phyloP scores from a whole-genome alignment of 2,888 invertebrate species.

The Hipparchia sbordonii region DNA sequence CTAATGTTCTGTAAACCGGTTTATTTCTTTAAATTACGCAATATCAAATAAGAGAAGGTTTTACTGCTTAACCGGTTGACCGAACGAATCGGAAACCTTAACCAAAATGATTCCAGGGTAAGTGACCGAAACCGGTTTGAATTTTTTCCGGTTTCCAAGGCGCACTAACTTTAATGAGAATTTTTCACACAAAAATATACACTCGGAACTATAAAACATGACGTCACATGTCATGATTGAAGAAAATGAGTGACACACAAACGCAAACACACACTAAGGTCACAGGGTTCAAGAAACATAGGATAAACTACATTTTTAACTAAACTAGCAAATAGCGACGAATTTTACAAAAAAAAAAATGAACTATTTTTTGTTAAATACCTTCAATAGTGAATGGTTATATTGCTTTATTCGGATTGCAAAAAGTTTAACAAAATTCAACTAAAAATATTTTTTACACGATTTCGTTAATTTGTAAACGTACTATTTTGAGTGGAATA shows the following conservation, averaged over 20 bases:
- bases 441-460: background rate
- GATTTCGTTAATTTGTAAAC: background rate
- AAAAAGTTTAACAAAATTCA: background rate
- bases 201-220: background rate
- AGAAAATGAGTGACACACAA: conserved; percentile 11
- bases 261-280: conserved; percentile 7
- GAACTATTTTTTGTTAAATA: conserved; percentile 6
- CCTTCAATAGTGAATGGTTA: background rate
- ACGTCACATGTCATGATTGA: background rate
- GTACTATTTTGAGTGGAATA: background rate
- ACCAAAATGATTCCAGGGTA: too few relatives aligned
- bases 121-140: too few relatives aligned
- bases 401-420: background rate
- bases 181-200: background rate
- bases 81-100: too few relatives aligned
- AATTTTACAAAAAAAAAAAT: conserved; percentile 6
- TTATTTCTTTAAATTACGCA: too few relatives aligned
- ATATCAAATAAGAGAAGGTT: too few relatives aligned
- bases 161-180: background rate
- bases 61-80: too few relatives aligned
- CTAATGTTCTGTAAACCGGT: too few relatives aligned
- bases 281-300: conserved; percentile 5
- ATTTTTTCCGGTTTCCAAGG: too few relatives aligned
- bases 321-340: conserved; percentile 14
- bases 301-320: background rate